phyloP scores from a whole-genome alignment of 2,888 invertebrate genomes.

The Chrysolina americana region DNA sequence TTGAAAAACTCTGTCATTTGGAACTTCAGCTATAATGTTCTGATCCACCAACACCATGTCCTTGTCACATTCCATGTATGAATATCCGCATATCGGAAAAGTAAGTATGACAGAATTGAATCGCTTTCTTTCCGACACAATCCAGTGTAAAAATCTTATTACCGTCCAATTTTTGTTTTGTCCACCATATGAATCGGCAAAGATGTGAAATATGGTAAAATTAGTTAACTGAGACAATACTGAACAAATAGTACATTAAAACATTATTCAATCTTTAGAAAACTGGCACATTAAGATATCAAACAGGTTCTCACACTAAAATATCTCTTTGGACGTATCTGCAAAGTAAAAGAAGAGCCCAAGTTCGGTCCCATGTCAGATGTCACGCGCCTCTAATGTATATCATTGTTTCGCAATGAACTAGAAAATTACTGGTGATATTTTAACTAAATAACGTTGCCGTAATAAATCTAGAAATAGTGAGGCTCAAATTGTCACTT shows the following conservation, averaged over 20 bases:
- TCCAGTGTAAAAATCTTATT: too few species aligned
- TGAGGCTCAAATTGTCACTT: slow-evolving; percentile 49
- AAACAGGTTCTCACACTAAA: slow-evolving; percentile 56
- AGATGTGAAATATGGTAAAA: too few species aligned
- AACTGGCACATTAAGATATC: slow-evolving; percentile 58
- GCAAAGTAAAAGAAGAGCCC: slow-evolving; percentile 56
- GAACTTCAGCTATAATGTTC: too few species aligned
- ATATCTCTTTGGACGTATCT: slow-evolving; percentile 57
- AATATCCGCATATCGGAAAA: too few species aligned
- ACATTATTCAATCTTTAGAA: slow-evolving; percentile 43
- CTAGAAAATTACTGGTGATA: slow-evolving; percentile 58
- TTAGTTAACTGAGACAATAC: slow-evolving; percentile 11
- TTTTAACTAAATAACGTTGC: slow-evolving; percentile 57
- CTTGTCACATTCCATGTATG: too few species aligned
- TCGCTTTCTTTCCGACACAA: too few species aligned
- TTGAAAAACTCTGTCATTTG: too few species aligned
- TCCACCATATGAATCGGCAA: too few species aligned
- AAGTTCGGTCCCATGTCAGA: slow-evolving; percentile 59
- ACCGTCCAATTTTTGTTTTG: too few species aligned
- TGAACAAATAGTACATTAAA: slow-evolving; percentile 39
- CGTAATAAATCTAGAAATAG: slow-evolving; percentile 52
- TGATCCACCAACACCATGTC: too few species aligned
- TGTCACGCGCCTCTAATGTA: slow-evolving; percentile 58
- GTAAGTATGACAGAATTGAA: too few species aligned
- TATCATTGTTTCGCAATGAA: slow-evolving; percentile 60